Evolutionary conservation across 1,140 invertebrate genomes (phyloP).

Genomic region (Drosophila lowei): DNA sequence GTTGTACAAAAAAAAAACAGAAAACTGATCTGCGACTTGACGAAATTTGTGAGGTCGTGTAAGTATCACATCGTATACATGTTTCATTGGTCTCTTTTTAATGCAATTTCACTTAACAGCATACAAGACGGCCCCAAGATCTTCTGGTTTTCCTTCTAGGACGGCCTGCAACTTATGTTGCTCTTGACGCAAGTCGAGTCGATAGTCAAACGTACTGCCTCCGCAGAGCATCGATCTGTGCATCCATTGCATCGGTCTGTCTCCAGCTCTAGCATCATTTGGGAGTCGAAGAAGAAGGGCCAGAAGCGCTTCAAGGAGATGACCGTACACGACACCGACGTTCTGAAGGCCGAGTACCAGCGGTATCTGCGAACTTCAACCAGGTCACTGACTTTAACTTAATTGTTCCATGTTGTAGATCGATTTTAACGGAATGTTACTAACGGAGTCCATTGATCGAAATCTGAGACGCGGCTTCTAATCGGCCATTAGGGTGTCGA

Average conservation of each 20-base stretch:
- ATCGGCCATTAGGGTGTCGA: conserved; percentile 95
- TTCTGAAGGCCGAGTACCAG: conserved; percentile 93
- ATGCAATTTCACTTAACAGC: conserved; percentile 17
- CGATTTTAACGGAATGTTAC: conserved; percentile 88
- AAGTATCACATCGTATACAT: conserved; percentile 43
- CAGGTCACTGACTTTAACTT: neutral
- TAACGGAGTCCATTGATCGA: conserved; percentile 86
- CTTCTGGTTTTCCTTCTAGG: conserved; percentile 96
- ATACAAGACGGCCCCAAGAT: conserved; percentile 39
- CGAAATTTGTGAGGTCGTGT: conserved; percentile 85
- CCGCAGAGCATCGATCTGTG: conserved; percentile 90
- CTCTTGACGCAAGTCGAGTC: conserved; percentile 91
- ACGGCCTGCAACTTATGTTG: conserved; percentile 95
- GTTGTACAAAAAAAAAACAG: conserved; percentile 87
- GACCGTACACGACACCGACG: conserved; percentile 85
- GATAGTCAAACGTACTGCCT: conserved; percentile 87
- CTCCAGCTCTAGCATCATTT: conserved; percentile 94
- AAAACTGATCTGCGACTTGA: conserved; percentile 89
- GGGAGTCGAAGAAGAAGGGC: conserved; percentile 90
- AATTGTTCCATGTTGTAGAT: conserved; percentile 82
- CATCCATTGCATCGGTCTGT: conserved; percentile 95
- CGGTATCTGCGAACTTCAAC: no score
- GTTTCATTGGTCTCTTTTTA: neutral
- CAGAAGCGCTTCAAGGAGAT: conserved; percentile 90
- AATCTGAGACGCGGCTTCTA: conserved; percentile 89